phyloP scores from a whole-genome alignment of 2,797 vertebrate genomes.

The Rhabdomys pumilio region DNA sequence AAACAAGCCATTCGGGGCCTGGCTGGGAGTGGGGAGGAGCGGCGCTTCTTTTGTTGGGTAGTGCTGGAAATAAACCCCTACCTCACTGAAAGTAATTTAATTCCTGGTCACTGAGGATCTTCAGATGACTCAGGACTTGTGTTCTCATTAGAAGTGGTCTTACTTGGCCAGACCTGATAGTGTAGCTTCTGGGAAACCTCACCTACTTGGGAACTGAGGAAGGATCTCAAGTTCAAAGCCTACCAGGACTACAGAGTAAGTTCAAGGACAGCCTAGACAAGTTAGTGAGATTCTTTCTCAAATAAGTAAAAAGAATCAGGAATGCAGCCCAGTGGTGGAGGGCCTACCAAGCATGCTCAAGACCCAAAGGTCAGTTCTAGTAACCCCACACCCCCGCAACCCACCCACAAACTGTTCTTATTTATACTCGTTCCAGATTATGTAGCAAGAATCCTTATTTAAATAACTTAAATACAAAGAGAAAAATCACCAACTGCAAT shows the following conservation, averaged over 20 bases:
- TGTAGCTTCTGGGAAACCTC: background rate
- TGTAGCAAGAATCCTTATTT: constrained; percentile 61
- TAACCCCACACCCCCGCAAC: background rate
- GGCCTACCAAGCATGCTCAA: background rate
- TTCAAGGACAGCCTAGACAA: background rate
- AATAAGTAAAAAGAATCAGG: background rate
- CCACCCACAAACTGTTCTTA: background rate
- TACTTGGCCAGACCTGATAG: background rate
- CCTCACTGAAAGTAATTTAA: constrained; percentile 34
- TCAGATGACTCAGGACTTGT: constrained; percentile 52
- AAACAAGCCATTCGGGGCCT: background rate
- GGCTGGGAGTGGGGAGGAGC: no score
- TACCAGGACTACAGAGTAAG: background rate
- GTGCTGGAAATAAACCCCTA: background rate
- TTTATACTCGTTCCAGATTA: constrained; percentile 72
- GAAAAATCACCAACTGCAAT: constrained; percentile 50
- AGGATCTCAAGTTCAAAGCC: background rate
- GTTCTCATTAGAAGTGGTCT: constrained; percentile 38
- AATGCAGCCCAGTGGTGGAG: background rate
- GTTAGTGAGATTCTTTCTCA: background rate
- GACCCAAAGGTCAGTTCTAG: no score
- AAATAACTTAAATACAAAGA: constrained; percentile 78
- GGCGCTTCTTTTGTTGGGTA: background rate
- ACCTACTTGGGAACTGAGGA: background rate
- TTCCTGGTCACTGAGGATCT: constrained; percentile 22